Percentiles rank a stretch among this genome's conserved stretches.
Evolutionary conservation across 1,140 invertebrate genomes (phyloP).

Genomic region (Acyrthosiphon pisum): DNA sequence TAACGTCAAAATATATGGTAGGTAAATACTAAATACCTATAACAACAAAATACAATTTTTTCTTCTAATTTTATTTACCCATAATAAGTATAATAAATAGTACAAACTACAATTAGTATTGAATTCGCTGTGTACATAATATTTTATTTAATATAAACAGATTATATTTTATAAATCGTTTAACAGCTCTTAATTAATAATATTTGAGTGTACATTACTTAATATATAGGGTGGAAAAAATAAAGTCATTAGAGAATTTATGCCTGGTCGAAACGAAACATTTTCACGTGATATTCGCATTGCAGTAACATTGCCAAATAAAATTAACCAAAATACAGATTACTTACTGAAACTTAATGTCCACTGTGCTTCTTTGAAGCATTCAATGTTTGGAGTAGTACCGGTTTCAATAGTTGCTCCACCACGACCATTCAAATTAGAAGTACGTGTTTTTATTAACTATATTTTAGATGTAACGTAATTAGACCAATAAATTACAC

Average conservation of each 20-base stretch:
- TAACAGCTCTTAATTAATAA: background rate
- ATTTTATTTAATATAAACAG: background rate
- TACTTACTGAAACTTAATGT: constrained; percentile 31
- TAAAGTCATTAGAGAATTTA: constrained; percentile 42
- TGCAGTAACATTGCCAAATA: constrained; percentile 30
- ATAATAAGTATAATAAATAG: background rate
- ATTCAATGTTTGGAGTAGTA: constrained; percentile 25
- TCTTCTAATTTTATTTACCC: background rate
- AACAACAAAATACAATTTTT: background rate
- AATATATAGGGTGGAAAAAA: constrained; percentile 44
- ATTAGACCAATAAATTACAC: background rate
- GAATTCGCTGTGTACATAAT: background rate
- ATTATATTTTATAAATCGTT: background rate
- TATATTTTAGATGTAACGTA: background rate
- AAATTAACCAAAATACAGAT: constrained; percentile 29
- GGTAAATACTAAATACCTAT: background rate
- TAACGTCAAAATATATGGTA: constrained; percentile 41
- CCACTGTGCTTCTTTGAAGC: constrained; percentile 19
- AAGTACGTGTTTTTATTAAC: constrained; percentile 1
- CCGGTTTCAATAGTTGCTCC: constrained; percentile 39
- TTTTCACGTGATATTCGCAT: constrained; percentile 38
- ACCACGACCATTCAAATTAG: constrained; percentile 19
- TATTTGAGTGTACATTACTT: background rate
- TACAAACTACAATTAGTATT: background rate
- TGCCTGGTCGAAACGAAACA: constrained; percentile 19